Evolutionary conservation across 2,888 invertebrate species (phyloP).

Genomic region (Drosophila recens): DNA sequence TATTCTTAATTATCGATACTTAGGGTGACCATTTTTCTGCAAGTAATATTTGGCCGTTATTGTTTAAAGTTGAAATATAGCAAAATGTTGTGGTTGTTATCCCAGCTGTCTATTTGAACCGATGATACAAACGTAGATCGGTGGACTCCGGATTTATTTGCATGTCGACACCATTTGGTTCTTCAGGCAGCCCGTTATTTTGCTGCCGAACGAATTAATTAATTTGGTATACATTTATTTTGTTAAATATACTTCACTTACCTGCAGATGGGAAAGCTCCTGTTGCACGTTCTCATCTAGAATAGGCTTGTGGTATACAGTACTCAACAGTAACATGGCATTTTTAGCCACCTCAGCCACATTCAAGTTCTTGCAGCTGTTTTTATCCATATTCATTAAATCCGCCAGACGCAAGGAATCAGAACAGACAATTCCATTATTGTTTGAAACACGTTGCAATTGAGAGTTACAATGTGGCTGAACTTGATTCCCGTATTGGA

Average conservation of each 20-base stretch:
- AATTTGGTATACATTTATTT: neutral
- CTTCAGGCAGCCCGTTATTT: neutral
- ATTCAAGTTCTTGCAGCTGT: neutral
- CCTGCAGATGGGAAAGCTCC: slow-evolving; percentile 75
- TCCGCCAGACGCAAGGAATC: slow-evolving; percentile 34
- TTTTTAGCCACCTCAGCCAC: slow-evolving; percentile 45
- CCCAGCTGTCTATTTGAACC: slow-evolving; percentile 32
- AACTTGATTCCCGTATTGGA: neutral
- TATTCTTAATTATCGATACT: neutral
- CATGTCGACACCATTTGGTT: slow-evolving; percentile 26
- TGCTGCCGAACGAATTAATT: slow-evolving; percentile 18
- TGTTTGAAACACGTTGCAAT: neutral
- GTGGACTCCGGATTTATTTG: slow-evolving; percentile 24
- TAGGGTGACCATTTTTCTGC: slow-evolving; percentile 17
- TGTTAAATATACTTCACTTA: slow-evolving; percentile 27
- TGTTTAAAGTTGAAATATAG: slow-evolving; percentile 6
- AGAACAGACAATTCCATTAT: neutral
- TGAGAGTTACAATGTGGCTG: neutral
- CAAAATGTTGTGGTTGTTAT: neutral
- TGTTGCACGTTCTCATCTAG: slow-evolving; percentile 77
- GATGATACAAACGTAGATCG: slow-evolving; percentile 24
- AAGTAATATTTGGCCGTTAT: slow-evolving; percentile 9
- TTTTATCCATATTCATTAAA: slow-evolving; percentile 22
- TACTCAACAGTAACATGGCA: slow-evolving; percentile 59
- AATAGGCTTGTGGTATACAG: slow-evolving; percentile 63